phyloP scores from a whole-genome alignment of 23 tunicate species.

The Halocynthia roretzi region DNA sequence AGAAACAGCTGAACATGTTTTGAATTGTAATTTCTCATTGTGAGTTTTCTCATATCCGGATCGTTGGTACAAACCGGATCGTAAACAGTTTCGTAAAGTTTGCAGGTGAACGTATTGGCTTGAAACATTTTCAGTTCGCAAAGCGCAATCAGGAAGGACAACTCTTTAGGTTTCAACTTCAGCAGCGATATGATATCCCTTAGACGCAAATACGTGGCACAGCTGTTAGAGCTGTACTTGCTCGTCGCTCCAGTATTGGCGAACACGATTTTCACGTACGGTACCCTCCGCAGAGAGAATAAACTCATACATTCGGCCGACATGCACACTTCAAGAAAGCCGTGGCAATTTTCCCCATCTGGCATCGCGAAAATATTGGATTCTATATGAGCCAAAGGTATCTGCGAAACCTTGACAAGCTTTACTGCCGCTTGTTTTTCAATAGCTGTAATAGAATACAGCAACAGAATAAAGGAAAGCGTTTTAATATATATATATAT shows the following conservation, averaged over 20 bases:
- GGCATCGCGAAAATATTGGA: neutral
- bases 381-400: too few species aligned
- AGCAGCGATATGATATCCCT: slow-evolving; percentile 24
- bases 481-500: too few species aligned
- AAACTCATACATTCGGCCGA: neutral
- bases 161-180: neutral
- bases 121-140: slow-evolving; percentile 15
- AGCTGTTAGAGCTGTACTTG: neutral
- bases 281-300: slow-evolving; percentile 13
- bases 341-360: slow-evolving; percentile 16
- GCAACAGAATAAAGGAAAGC: too few species aligned
- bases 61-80: slow-evolving; percentile 13
- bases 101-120: neutral
- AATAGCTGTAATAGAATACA: too few species aligned
- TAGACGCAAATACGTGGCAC: slow-evolving; percentile 7
- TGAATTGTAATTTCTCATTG: neutral
- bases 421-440: too few species aligned
- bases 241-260: neutral
- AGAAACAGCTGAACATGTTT: neutral
- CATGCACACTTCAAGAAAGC: slow-evolving; percentile 29
- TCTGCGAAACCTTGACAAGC: too few species aligned
- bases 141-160: neutral
- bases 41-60: slow-evolving; percentile 10
- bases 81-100: slow-evolving; percentile 6
- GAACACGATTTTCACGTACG: neutral